Base-by-base conservation (phyloP, 2,113 vertebrate species). In the Catagonus wagneri region DNA sequence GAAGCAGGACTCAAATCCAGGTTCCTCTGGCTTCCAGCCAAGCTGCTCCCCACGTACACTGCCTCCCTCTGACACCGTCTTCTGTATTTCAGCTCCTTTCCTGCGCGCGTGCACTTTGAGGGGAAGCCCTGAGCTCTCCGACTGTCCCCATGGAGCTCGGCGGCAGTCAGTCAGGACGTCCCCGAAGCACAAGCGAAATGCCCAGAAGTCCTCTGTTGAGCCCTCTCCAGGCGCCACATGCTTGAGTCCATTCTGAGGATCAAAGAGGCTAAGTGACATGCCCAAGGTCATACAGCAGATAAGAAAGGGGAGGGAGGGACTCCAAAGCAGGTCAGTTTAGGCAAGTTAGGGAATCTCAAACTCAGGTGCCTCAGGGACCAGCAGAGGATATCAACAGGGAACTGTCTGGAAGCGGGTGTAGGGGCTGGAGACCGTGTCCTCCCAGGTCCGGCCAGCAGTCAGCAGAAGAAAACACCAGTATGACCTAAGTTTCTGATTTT, bases 351-450 rank as follows among this genome's bases (percentile, higher is more conserved):
- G 44, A 17, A 16, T 66, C n/a, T 52, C 74, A 20, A 3, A 39
- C 29, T 9, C 61, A 71, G 66, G 36, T 3, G 9, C 6, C 50
- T n/a, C 8, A 4, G 25, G 36, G 44, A 6, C 52, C 68, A 39
- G 8, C 2, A 2, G 50, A 23, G 61, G 44, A 23, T 7, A 4
- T 25, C 61, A 0, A 0, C 0, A 27, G n/a, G 68, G 34, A 22
- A 10, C 32, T 0, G 15, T 81, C 22, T 9, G 32, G 23, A 36
- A 20, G 58, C 16, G 17, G 7, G 3, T 2, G 0, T 14, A 8
- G 72, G 63, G 56, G 8, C 14, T 7, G 6, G 39, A 71, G 54
- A 22, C 7, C 0, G 0, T 1, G 8, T 56, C 52, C 23, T 65
- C 23, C n/a, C 34, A 7, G 25, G n/a, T 63, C 83, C 14, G 44